Evolutionary conservation across 2,888 invertebrate genomes (phyloP), one percentile per base, ranked within the genome.

Genomic region (Caenorhabditis sulstoni): DNA sequence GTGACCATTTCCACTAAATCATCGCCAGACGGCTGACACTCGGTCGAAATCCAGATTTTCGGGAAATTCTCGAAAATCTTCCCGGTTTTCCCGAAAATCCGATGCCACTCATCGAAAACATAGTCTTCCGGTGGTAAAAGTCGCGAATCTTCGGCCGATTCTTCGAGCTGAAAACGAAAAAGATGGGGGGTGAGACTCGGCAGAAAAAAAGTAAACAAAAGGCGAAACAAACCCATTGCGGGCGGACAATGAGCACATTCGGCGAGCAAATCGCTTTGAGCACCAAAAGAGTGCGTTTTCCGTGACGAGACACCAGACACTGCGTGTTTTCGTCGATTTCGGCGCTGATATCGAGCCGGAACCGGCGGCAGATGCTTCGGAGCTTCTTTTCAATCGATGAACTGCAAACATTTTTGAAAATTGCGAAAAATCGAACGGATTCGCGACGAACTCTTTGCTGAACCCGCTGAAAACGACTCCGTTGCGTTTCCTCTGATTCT

Each of bases 401-500:
- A 37, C 78, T 67, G 65, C 16, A 71, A 37, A 37, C 37, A 37
- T 37, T 37, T 16, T 47, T 18, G n/a, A n/a, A n/a, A 11, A 47
- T 4, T 47, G 16, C 16, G 18, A 18, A 35, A 16, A 29, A 16
- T 45, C n/a, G 22, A 29, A 57, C 3, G 18, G 22, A 47, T 23
- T 9, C 11, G 14, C 1, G 11, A 53, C 57, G 57, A 20, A 74
- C 74, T 73, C 57, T 53, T 59, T 66, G 14, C 57, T 58, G 49
- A 82, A 76, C 14, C 80, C 80, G 12, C 80, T 80, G 39, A 82
- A 82, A 7, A 82, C 65, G 35, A 82, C 70, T 45, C 59, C 71
- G 14, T 22, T 49, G 9, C 49, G 12, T 49, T 22, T 49, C 22
- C 22, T 20, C 4, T 2, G 16, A 47, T 47, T 47, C 4, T 7